Evolutionary conservation across 2,888 invertebrate species (phyloP), one percentile per base, ranked within the genome.

Genomic region (Leucophenga maculata): DNA sequence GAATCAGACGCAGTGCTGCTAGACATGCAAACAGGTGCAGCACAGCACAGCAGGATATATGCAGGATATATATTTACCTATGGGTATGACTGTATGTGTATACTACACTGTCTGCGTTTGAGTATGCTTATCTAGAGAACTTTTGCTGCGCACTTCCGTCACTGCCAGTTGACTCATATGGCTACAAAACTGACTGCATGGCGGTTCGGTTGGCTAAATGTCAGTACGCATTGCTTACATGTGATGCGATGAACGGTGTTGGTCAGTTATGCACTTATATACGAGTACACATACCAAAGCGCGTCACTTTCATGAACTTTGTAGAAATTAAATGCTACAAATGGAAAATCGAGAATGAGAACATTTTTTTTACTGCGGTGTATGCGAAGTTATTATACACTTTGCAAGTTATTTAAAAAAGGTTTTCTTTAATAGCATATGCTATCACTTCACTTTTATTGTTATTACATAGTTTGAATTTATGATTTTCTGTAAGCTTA

Each of bases 1-100:
- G 74, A 79, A 76, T 78, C 39, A 39, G 39, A 39, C 3, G 39
- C 11, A 39, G 39, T 8, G 8, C 76, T 82, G 78, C 77, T 77
- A 78, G 78, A 78, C 78, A 39, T 11, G 39, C 11, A 8, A 39
- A 39, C 39, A 39, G 39, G 39, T 39, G 39, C 39, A 39, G 26
- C 26, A 26, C n/a, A n/a, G n/a, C n/a, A n/a, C n/a, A n/a, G n/a
- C n/a, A n/a, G n/a, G n/a, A n/a, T n/a, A n/a, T n/a, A n/a, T n/a
- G n/a, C 32, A 32, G 32, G 32, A 32, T 32, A 32, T 32, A n/a
- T n/a, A n/a, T n/a, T n/a, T n/a, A n/a, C n/a, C n/a, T n/a, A n/a
- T n/a, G n/a, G n/a, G n/a, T n/a, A n/a, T n/a, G n/a, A n/a, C n/a
- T n/a, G n/a, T n/a, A n/a, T n/a, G n/a, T n/a, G 39, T 1, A 39